These are phyloP conservation scores for Aporophyla lueneburgensis DNA, from an alignment of 2,888 invertebrate genomes.

Conservation along the genomic window DNA sequence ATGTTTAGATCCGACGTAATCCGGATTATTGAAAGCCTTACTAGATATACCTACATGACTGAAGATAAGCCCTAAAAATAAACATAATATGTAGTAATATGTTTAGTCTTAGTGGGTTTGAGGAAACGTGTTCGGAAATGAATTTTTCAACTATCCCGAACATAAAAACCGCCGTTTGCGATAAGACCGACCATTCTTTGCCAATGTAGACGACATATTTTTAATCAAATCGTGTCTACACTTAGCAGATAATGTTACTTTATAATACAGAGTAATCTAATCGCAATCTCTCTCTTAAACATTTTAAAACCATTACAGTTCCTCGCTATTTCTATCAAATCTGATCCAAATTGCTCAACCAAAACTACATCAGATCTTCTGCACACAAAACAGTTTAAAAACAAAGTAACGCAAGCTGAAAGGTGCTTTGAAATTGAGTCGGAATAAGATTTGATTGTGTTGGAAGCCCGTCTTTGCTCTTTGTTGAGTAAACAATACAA, in stretches of 20 bases:
- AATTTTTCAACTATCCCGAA: background rate
- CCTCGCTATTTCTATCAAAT: background rate
- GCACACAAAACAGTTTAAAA: constrained; percentile 30
- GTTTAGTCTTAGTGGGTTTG: background rate
- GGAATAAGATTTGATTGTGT: constrained; percentile 42
- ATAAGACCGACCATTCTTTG: background rate
- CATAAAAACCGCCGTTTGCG: background rate
- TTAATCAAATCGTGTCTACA: background rate
- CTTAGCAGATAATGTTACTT: background rate
- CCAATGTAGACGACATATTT: background rate
- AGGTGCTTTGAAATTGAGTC: constrained; percentile 32
- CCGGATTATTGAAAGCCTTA: constrained; percentile 37
- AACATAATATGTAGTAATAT: background rate
- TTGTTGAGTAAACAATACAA: constrained; percentile 43
- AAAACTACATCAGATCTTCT: background rate
- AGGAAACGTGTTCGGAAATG: background rate
- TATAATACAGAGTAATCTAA: background rate
- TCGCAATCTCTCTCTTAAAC: background rate
- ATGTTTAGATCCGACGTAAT: constrained; percentile 17
- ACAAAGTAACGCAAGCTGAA: constrained; percentile 1
- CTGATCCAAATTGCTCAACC: background rate
- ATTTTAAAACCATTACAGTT: background rate
- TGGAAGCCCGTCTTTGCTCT: constrained; percentile 30
- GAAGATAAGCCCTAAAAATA: background rate
- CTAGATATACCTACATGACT: background rate